Percentiles rank a stretch among this genome's conserved stretches.
phyloP scores from a whole-genome alignment of 2,797 vertebrate species.

The Urophycis tenuis region DNA sequence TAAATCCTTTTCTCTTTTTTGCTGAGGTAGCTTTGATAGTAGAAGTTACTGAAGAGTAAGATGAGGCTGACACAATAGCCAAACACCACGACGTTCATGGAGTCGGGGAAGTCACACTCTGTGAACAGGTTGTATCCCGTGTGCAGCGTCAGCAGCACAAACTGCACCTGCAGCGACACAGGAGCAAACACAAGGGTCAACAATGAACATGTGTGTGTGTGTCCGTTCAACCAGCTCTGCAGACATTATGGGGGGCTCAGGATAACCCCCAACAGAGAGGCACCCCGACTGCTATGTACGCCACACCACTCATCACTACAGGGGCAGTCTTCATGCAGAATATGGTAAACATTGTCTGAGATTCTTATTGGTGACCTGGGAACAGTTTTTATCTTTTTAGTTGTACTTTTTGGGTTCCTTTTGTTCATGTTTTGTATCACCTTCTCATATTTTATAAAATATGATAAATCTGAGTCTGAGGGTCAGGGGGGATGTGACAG shows the following conservation, averaged over 20 bases:
- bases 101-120: conserved; percentile 66
- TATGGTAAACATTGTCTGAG: neutral
- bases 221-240: neutral
- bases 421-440: too few species aligned
- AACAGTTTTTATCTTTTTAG: neutral
- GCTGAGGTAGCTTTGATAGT: conserved; percentile 61
- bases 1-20: conserved; percentile 62
- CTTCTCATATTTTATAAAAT: too few species aligned
- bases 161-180: conserved; percentile 65
- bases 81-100: conserved; percentile 67
- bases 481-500: too few species aligned
- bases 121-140: conserved; percentile 71
- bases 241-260: too few species aligned
- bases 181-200: neutral
- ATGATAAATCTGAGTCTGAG: too few species aligned
- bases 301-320: neutral
- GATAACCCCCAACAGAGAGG: neutral
- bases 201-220: neutral
- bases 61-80: conserved; percentile 71
- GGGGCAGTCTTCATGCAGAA: neutral
- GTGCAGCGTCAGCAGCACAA: conserved; percentile 67
- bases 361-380: neutral
- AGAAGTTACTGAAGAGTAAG: conserved; percentile 73
- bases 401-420: too few species aligned
- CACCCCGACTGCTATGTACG: neutral